phyloP scores from a whole-genome alignment of 2,888 invertebrate species.

The Bhutanitis thaidina region DNA sequence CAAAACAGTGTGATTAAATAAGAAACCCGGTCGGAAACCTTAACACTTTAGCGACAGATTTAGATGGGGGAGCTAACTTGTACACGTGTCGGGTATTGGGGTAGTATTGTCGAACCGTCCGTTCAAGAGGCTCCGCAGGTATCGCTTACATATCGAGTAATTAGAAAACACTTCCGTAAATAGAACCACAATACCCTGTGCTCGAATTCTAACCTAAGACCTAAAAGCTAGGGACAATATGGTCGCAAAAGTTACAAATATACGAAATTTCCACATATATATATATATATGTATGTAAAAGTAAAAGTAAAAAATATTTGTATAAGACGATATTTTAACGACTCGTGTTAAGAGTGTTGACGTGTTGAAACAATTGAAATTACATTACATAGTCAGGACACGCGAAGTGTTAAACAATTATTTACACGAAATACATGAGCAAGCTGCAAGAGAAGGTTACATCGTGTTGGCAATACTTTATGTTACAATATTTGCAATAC shows the following conservation, averaged over 20 bases:
- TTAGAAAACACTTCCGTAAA: constrained; percentile 67
- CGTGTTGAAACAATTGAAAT: too few species aligned
- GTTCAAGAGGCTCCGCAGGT: constrained; percentile 43
- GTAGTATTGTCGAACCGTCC: constrained; percentile 65
- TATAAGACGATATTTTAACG: constrained; percentile 18
- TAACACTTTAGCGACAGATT: constrained; percentile 57
- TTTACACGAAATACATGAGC: too few species aligned
- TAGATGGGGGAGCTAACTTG: constrained; percentile 60
- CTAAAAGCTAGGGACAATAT: constrained; percentile 75
- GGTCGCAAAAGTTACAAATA: constrained; percentile 68
- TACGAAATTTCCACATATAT: constrained; percentile 23
- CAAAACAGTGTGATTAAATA: constrained; percentile 9
- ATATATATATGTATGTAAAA: constrained; percentile 1
- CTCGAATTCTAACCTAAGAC: constrained; percentile 71
- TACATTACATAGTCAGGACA: too few species aligned
- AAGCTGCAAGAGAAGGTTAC: too few species aligned
- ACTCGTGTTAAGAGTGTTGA: constrained; percentile 5
- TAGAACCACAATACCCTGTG: constrained; percentile 80
- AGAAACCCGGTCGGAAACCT: constrained; percentile 30
- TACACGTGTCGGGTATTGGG: constrained; percentile 74
- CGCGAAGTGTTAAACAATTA: too few species aligned
- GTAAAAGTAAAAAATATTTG: constrained; percentile 2
- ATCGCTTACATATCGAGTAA: constrained; percentile 63
- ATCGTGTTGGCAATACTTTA: too few species aligned
- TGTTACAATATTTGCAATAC: too few species aligned